A percentile compares a stretch with the other conserved stretches of the same genome.
phyloP scores from a whole-genome alignment of 1,140 invertebrate genomes.

The Trachymyrmex septentrionalis region DNA sequence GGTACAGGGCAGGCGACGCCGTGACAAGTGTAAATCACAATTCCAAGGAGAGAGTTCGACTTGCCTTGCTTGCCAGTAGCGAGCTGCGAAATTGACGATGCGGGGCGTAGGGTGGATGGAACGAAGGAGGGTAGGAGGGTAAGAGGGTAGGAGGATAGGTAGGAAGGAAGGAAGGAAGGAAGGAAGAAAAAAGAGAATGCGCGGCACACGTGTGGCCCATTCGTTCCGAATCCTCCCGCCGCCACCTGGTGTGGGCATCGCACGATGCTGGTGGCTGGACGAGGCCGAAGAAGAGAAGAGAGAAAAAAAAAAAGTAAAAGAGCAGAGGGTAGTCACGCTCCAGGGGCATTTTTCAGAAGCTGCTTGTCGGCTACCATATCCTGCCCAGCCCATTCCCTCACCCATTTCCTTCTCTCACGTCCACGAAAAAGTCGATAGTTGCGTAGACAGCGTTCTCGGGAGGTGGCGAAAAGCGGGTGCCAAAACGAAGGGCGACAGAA shows the following conservation, averaged over 20 bases:
- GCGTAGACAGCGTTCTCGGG: constrained; percentile 57
- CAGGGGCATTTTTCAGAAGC: constrained; percentile 73
- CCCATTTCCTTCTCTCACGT: constrained; percentile 23
- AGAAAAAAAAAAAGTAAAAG: constrained; percentile 59
- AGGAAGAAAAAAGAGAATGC: constrained; percentile 59
- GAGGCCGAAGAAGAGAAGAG: constrained; percentile 36
- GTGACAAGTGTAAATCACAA: constrained; percentile 76
- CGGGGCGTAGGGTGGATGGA: constrained; percentile 22
- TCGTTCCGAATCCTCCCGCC: constrained; percentile 68
- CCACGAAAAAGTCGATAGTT: constrained; percentile 55
- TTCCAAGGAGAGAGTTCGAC: constrained; percentile 65
- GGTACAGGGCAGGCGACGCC: constrained; percentile 66
- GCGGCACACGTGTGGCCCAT: constrained; percentile 74
- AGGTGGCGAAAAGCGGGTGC: constrained; percentile 49
- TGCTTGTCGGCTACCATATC: constrained; percentile 70
- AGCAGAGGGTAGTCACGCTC: constrained; percentile 71
- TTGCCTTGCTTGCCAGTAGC: constrained; percentile 58
- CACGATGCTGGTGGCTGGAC: constrained; percentile 51
- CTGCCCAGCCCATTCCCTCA: background rate
- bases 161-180: constrained; percentile 45
- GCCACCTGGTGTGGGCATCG: constrained; percentile 38
- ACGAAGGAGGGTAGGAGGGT: constrained; percentile 13
- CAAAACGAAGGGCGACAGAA: constrained; percentile 43
- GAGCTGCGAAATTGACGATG: constrained; percentile 71
- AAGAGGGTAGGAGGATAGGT: constrained; percentile 26